Base-by-base conservation (phyloP, 2,888 invertebrate genomes). In the Leptinotarsa peninsularis region DNA sequence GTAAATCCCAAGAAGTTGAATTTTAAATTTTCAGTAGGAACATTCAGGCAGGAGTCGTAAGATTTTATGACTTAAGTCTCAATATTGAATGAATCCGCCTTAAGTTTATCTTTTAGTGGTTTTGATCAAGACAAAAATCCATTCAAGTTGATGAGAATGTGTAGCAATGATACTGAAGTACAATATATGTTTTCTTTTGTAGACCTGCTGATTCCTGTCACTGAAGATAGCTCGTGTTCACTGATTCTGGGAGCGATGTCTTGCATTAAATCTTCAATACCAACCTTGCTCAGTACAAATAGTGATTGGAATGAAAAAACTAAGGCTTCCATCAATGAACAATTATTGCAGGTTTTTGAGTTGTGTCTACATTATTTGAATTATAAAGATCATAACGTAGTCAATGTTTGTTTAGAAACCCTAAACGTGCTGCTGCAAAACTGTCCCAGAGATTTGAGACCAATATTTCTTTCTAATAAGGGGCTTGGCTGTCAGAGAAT, bases 401-500 rank as follows among this genome's bases (percentile, higher is more conserved):
- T 96, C 82, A 97, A 97, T 85, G 93, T 96, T 1, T 93, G 96
- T 21, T 90, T 98, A 85, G 98, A 98, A 88, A 90, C 92, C 83
- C 89, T 95, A 49, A 91, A 92, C 27, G 91, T 92, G 68, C 84
- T 95, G 4, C 85, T 95, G 7, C 89, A 89, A 81, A 89, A 89
- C 83, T 90, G 86, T 80, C 91, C 90, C 3, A 89, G 90, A 1
- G 89, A 89, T 0, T 89, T 93, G 50, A 88, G 90, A 71, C 85
- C 87, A 2, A 88, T 90, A 1, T 85, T 95, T 18, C 82, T 92
- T 27, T 91, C 91, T 58, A 83, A 87, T 10, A 87, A 88, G 69
- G 91, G 88, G 81, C 87, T 91, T 66, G 84, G 84, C 49, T 85
- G 86, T 71, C 86, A 88, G 63, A 85, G 87, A 79, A 89, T 91